Percentiles rank a stretch among this genome's conserved stretches.
phyloP scores from a whole-genome alignment of 2,888 invertebrate species.

The Drosophila kambysellisi region DNA sequence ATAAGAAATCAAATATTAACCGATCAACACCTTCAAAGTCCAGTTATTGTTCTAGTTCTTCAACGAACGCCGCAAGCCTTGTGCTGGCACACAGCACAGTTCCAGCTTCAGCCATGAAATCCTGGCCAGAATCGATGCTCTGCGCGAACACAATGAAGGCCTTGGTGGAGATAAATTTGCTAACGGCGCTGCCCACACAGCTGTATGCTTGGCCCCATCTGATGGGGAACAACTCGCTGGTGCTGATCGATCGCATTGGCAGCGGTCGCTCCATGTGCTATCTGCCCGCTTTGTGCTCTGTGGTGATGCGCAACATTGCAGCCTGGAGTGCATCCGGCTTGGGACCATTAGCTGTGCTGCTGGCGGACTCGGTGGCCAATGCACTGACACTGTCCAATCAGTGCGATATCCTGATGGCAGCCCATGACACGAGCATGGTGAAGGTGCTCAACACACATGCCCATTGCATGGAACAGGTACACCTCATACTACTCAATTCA shows the following conservation, averaged over 20 bases:
- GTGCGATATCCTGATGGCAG: slow-evolving; percentile 41
- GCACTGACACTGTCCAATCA: slow-evolving; percentile 13
- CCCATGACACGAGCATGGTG: background rate
- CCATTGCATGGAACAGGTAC: background rate
- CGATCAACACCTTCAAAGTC: background rate
- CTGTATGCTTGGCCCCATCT: slow-evolving; percentile 64
- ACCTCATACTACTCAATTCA: slow-evolving; percentile 37
- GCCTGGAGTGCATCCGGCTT: background rate
- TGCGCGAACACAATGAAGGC: background rate
- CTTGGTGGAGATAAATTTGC: slow-evolving; percentile 17
- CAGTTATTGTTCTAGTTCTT: no score
- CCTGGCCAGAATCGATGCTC: slow-evolving; percentile 4
- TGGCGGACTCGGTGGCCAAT: slow-evolving; percentile 42
- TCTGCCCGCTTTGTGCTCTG: slow-evolving; percentile 52
- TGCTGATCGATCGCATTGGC: slow-evolving; percentile 23
- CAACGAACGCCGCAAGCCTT: background rate
- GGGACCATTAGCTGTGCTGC: slow-evolving; percentile 61
- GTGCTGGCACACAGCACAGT: slow-evolving; percentile 44
- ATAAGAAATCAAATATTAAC: background rate
- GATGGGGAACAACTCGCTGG: slow-evolving; percentile 35
- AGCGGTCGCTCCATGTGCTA: slow-evolving; percentile 61
- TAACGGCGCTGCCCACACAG: slow-evolving; percentile 24
- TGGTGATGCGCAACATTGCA: slow-evolving; percentile 26
- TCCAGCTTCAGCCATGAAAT: background rate
- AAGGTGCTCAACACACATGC: slow-evolving; percentile 50